phyloP scores from a whole-genome alignment of 1,140 invertebrate species.

The Adelges cooleyi region DNA sequence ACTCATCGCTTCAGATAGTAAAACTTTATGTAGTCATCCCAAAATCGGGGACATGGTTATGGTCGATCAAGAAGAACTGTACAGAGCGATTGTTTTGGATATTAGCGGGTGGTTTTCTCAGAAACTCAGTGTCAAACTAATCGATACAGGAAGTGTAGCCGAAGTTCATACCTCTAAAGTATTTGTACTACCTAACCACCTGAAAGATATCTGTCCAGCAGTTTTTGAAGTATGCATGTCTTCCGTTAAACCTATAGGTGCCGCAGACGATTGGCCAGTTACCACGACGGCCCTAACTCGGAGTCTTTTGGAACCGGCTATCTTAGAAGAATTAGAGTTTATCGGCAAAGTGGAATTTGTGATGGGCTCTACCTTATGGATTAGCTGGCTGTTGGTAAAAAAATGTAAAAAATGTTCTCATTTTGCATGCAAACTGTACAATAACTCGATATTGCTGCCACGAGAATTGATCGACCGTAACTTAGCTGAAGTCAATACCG shows the following conservation, averaged over 20 bases:
- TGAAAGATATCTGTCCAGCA: not conserved
- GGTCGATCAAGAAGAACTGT: slow-evolving; percentile 2
- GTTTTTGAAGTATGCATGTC: slow-evolving; percentile 6
- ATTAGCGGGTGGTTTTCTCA: not conserved
- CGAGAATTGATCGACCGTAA: slow-evolving; percentile 12
- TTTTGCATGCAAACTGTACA: not conserved
- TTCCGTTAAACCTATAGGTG: not conserved
- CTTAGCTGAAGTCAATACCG: not conserved
- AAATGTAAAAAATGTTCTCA: slow-evolving; percentile 18
- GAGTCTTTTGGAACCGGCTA: slow-evolving; percentile 4
- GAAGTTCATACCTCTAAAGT: not conserved
- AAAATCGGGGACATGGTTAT: slow-evolving; percentile 11
- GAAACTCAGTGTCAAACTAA: not conserved
- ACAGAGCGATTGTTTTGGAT: not conserved
- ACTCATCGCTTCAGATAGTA: not conserved
- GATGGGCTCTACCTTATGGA: slow-evolving; percentile 6
- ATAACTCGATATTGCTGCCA: not conserved
- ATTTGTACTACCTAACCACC: not conserved
- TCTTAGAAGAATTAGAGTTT: not conserved
- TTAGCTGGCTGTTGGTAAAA: slow-evolving; percentile 1
- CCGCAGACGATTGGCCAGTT: not conserved
- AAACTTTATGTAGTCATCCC: not conserved
- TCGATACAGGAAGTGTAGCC: not conserved
- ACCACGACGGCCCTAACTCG: not conserved
- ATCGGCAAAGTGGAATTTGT: slow-evolving; percentile 15